Evolutionary conservation across 2,113 vertebrate species (phyloP).

Genomic region (Gymnogyps californianus): DNA sequence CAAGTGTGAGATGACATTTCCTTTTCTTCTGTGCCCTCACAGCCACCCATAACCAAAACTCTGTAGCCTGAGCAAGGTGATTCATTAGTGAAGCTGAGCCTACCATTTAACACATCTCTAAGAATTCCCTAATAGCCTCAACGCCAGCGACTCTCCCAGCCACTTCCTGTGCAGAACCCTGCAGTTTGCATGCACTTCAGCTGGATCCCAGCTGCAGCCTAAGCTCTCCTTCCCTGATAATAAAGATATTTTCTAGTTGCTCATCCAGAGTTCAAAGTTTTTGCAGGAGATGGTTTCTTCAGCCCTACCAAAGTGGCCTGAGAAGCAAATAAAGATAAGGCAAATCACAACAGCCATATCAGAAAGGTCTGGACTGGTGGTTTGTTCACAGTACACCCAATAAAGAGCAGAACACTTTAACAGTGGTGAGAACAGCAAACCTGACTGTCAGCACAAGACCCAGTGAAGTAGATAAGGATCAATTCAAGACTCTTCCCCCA

Average conservation of each 20-base stretch:
- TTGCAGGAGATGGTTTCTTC: slow-evolving; percentile 46
- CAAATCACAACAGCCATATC: slow-evolving; percentile 24
- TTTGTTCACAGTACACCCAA: slow-evolving; percentile 36
- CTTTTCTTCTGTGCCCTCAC: not conserved
- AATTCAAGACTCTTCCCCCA: slow-evolving; percentile 21
- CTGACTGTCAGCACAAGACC: slow-evolving; percentile 37
- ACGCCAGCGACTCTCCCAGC: not conserved
- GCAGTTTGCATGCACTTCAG: not conserved
- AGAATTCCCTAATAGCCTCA: slow-evolving; percentile 38
- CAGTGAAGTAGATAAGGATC: slow-evolving; percentile 48
- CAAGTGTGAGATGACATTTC: not conserved
- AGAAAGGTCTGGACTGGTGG: slow-evolving; percentile 49
- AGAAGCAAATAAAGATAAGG: slow-evolving; percentile 67
- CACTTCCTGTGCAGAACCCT: slow-evolving; percentile 42
- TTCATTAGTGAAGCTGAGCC: slow-evolving; percentile 9
- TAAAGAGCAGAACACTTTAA: slow-evolving; percentile 48
- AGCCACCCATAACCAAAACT: not conserved
- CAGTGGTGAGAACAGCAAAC: slow-evolving; percentile 54
- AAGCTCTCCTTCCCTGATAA: not conserved
- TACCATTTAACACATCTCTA: slow-evolving; percentile 19
- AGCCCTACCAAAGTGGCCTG: slow-evolving; percentile 40
- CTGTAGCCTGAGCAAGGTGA: not conserved
- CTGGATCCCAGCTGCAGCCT: slow-evolving; percentile 20
- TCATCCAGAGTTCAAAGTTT: slow-evolving; percentile 65
- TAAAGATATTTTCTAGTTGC: slow-evolving; percentile 34